A percentile compares a stretch with the other conserved stretches of the same genome.
Conservation (phyloP, 2,888 invertebrate genomes). For the Nasonia oneida region DNA sequence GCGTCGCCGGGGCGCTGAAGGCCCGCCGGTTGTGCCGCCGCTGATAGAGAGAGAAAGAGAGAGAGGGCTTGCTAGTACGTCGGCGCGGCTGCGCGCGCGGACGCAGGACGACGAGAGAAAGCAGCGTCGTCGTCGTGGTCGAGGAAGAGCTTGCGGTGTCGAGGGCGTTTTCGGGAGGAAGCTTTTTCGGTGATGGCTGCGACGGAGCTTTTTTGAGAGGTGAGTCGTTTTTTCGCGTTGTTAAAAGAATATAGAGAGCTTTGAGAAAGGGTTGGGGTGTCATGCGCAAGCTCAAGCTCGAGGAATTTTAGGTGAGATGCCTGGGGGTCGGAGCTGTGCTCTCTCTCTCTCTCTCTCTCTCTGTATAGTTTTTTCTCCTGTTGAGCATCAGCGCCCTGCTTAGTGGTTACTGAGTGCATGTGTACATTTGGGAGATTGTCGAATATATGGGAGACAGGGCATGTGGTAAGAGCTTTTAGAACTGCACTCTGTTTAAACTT, state of each 20-base stretch:
- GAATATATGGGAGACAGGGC: neutral
- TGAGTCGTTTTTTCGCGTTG: neutral
- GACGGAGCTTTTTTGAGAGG: neutral
- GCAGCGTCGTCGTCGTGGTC: neutral
- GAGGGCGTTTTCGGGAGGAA: neutral
- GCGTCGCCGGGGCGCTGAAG: neutral
- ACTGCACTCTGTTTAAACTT: neutral
- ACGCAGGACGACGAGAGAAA: conserved; percentile 35
- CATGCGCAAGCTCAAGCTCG: neutral
- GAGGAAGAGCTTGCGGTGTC: neutral
- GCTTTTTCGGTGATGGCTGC: neutral
- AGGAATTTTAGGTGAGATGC: neutral
- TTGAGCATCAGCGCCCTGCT: no score
- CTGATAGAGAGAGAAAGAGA: conserved; percentile 4
- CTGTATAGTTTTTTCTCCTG: neutral
- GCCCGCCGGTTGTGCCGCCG: neutral
- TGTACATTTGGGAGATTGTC: neutral
- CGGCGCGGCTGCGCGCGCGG: conserved; percentile 42
- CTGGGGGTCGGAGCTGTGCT: neutral
- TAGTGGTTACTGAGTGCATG: neutral
- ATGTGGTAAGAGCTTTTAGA: neutral
- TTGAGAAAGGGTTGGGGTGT: neutral
- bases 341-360: neutral
- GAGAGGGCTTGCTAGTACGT: conserved; percentile 3
- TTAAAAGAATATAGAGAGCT: neutral